Conservation (phyloP, 2,113 vertebrate genomes). For the Festucalex cinctus region DNA sequence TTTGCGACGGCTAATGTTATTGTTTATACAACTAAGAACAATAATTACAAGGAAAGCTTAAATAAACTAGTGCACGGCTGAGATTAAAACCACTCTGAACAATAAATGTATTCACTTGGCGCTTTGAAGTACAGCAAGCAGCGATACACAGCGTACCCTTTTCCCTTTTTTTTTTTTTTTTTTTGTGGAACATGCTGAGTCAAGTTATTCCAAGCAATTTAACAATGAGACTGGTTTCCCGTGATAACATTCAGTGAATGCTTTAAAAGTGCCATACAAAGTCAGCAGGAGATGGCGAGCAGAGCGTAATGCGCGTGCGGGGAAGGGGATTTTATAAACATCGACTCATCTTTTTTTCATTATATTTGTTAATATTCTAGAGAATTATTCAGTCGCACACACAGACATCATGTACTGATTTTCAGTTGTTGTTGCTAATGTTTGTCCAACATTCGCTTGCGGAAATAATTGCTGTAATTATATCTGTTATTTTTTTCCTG, state of each 20-base stretch:
- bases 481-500: neutral
- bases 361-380: neutral
- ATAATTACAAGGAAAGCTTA: neutral
- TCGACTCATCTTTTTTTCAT: neutral
- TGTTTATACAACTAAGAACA: neutral
- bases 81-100: neutral
- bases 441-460: neutral
- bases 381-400: neutral
- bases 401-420: neutral
- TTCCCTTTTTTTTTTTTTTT: conserved; percentile 7
- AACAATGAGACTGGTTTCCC: conserved; percentile 14
- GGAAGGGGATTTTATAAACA: neutral
- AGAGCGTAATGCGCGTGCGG: neutral
- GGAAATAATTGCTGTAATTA: neutral
- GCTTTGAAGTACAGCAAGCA: neutral
- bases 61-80: neutral
- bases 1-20: neutral
- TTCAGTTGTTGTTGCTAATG: neutral
- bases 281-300: neutral
- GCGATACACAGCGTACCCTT: neutral
- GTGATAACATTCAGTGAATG: conserved; percentile 12
- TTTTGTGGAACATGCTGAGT: conserved; percentile 16
- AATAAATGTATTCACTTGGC: conserved; percentile 1
- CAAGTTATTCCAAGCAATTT: conserved; percentile 17
- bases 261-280: conserved; percentile 8